These are phyloP conservation scores for Aphelocoma coerulescens DNA, from an alignment of 2,113 vertebrate species.

Conservation along the genomic window DNA sequence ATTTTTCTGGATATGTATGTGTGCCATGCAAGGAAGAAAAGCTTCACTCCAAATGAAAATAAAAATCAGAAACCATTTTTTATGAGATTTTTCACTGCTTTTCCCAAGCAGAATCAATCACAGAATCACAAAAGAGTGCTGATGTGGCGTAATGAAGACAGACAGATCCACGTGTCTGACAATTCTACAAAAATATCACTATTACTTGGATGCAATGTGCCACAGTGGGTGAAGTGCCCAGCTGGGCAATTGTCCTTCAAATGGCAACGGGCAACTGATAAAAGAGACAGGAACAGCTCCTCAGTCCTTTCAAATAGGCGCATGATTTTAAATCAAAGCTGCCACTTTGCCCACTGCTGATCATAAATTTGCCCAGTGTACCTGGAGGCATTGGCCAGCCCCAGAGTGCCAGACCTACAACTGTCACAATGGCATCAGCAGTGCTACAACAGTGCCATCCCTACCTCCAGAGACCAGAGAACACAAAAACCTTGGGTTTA, in stretches of 20 bases:
- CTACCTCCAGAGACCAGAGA: background rate
- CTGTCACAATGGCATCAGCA: background rate
- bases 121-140: background rate
- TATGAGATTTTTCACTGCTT: background rate
- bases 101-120: background rate
- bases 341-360: background rate
- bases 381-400: background rate
- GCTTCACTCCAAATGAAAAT: background rate
- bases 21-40: background rate
- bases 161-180: background rate
- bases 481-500: background rate
- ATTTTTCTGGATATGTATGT: background rate
- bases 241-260: background rate
- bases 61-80: background rate
- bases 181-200: background rate
- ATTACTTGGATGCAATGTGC: background rate
- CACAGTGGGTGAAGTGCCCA: background rate
- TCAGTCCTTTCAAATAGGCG: rapidly evolving
- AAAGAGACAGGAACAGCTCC: background rate
- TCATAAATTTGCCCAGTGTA: background rate
- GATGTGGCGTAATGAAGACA: background rate
- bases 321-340: background rate
- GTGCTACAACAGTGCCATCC: background rate
- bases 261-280: background rate
- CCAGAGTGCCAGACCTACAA: background rate